Percentiles rank a stretch among this genome's conserved stretches.
phyloP scores from a whole-genome alignment of 2,888 invertebrate genomes.

The Cerastis leucographa region DNA sequence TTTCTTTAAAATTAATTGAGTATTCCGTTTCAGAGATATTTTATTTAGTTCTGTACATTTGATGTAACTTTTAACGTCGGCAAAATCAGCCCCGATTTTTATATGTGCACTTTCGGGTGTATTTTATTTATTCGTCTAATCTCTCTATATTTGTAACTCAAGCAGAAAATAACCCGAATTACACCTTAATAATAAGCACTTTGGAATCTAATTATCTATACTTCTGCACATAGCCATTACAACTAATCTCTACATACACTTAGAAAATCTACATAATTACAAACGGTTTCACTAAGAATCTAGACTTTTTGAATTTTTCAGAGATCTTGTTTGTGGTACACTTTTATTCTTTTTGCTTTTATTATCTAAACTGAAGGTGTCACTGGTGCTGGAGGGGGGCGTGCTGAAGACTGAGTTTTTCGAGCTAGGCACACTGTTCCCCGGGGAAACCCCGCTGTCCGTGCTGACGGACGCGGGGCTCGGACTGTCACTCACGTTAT shows the following conservation, averaged over 20 bases:
- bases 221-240: conserved; percentile 79
- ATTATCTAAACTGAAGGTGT: conserved; percentile 77
- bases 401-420: conserved; percentile 83
- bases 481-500: conserved; percentile 84
- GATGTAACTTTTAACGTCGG: not conserved
- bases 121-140: not conserved
- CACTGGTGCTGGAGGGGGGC: conserved; percentile 73
- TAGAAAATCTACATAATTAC: conserved; percentile 91
- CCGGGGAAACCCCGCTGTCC: conserved; percentile 87
- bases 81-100: not conserved
- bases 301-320: conserved; percentile 89
- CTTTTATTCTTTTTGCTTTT: conserved; percentile 84
- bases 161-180: conserved; percentile 44
- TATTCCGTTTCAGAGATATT: conserved; percentile 9
- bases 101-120: not conserved
- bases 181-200: conserved; percentile 78
- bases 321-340: conserved; percentile 80
- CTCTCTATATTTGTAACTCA: not conserved
- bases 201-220: conserved; percentile 84
- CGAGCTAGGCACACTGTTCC: conserved; percentile 84
- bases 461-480: conserved; percentile 87
- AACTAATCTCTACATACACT: conserved; percentile 87
- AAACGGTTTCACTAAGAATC: conserved; percentile 85
- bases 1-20: conserved; percentile 10
- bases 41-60: conserved; percentile 10